Conservation (phyloP, 2,797 vertebrate species). For the Gila robusta region DNA sequence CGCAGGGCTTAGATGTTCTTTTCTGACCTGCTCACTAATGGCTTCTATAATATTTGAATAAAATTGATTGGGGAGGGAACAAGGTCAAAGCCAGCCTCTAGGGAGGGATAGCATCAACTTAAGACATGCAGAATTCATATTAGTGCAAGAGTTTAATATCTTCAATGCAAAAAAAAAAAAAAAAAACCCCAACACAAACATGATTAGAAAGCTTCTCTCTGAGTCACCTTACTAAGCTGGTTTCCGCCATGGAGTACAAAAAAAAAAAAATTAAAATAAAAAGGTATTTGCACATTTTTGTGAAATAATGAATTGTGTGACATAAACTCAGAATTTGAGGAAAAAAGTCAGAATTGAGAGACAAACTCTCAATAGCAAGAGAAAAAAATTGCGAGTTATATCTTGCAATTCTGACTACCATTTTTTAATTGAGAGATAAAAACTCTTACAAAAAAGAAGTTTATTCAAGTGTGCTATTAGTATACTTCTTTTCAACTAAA, state of each 20-base stretch:
- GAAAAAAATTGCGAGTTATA: no score
- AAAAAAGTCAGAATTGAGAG: no score
- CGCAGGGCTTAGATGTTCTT: constrained; percentile 23
- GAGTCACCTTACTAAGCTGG: constrained; percentile 13
- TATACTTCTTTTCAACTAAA: no score
- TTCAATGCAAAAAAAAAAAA: not conserved
- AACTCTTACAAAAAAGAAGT: no score
- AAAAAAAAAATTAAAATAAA: not conserved
- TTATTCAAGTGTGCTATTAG: no score
- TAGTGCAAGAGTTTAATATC: constrained; percentile 18
- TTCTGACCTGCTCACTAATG: constrained; percentile 44
- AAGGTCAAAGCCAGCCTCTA: constrained; percentile 31
- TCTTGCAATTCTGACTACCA: no score
- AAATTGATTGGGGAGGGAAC: constrained; percentile 37
- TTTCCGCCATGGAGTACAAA: not conserved
- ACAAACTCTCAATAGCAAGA: no score
- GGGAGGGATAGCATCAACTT: constrained; percentile 25
- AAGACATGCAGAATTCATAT: constrained; percentile 26
- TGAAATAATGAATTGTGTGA: not conserved
- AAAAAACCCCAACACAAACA: constrained; percentile 8
- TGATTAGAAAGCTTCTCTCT: constrained; percentile 32
- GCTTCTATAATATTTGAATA: constrained; percentile 22
- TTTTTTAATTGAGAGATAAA: no score
- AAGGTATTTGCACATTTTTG: not conserved
- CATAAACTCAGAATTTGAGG: not conserved